These are phyloP conservation scores for Hylomyscus alleni DNA, from an alignment of 2,797 vertebrate genomes.

Conservation along the genomic window DNA sequence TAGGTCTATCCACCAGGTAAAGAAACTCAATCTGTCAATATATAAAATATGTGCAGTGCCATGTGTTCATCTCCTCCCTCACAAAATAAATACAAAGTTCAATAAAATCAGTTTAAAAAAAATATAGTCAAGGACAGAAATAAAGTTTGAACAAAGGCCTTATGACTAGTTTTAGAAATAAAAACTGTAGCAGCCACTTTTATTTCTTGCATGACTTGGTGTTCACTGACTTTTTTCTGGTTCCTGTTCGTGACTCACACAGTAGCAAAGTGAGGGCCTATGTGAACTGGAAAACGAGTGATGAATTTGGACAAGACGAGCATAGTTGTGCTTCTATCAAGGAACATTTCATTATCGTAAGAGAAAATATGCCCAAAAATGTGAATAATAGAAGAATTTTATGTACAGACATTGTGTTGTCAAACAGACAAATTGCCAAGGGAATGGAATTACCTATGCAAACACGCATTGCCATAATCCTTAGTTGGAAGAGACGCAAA, in stretches of 20 bases:
- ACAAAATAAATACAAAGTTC: background rate
- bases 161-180: background rate
- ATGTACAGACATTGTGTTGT: background rate
- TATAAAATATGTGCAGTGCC: background rate
- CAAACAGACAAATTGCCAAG: background rate
- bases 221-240: background rate
- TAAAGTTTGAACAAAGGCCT: background rate
- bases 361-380: background rate
- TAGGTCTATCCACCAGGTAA: background rate
- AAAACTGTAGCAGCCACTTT: background rate
- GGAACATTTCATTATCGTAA: background rate
- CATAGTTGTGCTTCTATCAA: background rate
- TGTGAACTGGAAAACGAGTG: background rate
- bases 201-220: background rate
- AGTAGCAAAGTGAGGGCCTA: background rate
- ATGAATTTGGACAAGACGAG: background rate
- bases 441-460: background rate
- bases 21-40: background rate
- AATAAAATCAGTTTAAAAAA: background rate
- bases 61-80: background rate
- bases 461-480: background rate
- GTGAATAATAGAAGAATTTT: background rate
- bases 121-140: background rate
- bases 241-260: background rate
- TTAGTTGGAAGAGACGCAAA: background rate